phyloP scores from a whole-genome alignment of 2,888 invertebrate genomes.

The Gryllus longicercus region DNA sequence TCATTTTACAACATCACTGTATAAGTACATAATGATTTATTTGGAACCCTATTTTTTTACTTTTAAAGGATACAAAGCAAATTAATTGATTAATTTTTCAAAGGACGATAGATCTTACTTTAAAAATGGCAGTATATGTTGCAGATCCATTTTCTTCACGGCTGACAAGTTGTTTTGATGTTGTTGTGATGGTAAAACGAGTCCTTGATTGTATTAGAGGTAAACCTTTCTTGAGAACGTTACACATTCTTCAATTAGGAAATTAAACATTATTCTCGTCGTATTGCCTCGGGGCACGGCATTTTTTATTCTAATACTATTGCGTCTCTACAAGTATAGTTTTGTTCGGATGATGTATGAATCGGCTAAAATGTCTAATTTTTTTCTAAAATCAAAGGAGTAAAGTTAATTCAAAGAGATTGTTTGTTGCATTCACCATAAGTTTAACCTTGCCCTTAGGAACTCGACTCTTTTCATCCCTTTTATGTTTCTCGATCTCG shows the following conservation, averaged over 20 bases:
- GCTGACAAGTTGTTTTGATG: background rate
- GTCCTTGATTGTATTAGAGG: background rate
- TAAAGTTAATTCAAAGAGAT: slow-evolving; percentile 20
- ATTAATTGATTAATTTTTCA: background rate
- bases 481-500: background rate
- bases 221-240: slow-evolving; percentile 19
- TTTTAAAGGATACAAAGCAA: background rate
- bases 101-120: background rate
- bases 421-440: slow-evolving; percentile 21
- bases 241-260: slow-evolving; percentile 18
- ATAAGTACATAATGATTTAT: background rate
- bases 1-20: slow-evolving; percentile 11
- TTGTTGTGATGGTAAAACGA: slow-evolving; percentile 20
- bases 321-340: slow-evolving; percentile 19
- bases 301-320: slow-evolving; percentile 3
- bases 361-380: background rate
- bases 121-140: background rate
- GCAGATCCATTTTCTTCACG: background rate
- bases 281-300: background rate
- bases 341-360: slow-evolving; percentile 22
- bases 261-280: slow-evolving; percentile 25
- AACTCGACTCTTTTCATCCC: slow-evolving; percentile 23
- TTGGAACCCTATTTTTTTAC: background rate
- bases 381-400: background rate
- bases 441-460: background rate